Base-by-base conservation (phyloP, 2,113 vertebrate species). In the Brachyhypopomus gauderio region DNA sequence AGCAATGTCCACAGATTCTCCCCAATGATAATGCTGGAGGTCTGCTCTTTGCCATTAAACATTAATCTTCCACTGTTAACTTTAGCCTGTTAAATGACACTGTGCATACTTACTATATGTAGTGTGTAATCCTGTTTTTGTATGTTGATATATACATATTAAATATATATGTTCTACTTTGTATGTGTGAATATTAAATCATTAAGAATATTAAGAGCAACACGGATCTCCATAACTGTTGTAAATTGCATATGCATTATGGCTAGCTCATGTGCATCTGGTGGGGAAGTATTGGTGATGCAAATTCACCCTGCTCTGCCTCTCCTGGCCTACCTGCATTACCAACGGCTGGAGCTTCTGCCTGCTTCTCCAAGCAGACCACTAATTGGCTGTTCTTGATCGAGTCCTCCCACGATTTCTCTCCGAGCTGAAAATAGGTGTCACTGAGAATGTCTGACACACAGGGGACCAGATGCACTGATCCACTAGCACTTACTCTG, bases 381-480 rank as follows among this genome's bases (percentile, higher is more conserved):
- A 30, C 19, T 1, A 85, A 16, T 72, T 88, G 86, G 77, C 55
- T 75, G 72, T 81, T 84, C 66, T 87, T 87, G 78, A 82, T 56
- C 1, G 82, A 30, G 17, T 70, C 62, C 30, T 83, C 80, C 27
- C 83, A 75, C 2, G 36, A 20, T 1, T 60, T 12, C 0, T 14
- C 52, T 1, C 19, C 66, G 0, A 63, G 70, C 5, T 52, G 77
- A 0, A 78, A 25, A 1, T 79, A 83, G 22, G 38, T 84, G 20
- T 17, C 72, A 75, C 83, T 85, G 52, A 56, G 1, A 30, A 80
- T 0, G 81, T 75, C 6, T 23, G 86, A 63, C 69, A 88, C n/a
- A 20, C 91, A 92, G 0, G 92, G 90, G 72, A 92, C 90, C 85
- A 94, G 89, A 0, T 92, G 91, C 58, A 94, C 86, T 38, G 90